phyloP scores from a whole-genome alignment of 2,888 invertebrate genomes.

The Saturnia japonica region DNA sequence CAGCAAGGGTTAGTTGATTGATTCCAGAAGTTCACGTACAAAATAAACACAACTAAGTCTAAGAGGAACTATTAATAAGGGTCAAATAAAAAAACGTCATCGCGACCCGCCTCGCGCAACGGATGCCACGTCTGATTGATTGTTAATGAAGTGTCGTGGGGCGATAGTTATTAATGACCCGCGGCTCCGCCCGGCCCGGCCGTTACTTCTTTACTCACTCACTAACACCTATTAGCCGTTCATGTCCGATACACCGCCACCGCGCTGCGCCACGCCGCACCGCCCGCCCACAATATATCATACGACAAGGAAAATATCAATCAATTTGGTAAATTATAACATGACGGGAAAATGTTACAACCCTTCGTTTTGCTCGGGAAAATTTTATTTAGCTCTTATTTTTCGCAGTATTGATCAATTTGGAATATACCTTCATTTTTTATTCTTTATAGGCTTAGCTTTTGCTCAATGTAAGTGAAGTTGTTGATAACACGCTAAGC shows the following conservation, averaged over 20 bases:
- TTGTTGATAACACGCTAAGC: no score
- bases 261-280: constrained; percentile 26
- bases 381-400: constrained; percentile 1
- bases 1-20: background rate
- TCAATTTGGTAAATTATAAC: constrained; percentile 73
- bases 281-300: constrained; percentile 62
- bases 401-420: background rate
- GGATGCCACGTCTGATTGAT: constrained; percentile 73
- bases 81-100: constrained; percentile 27
- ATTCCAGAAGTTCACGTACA: background rate
- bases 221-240: constrained; percentile 73
- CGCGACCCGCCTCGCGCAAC: constrained; percentile 53
- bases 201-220: constrained; percentile 69
- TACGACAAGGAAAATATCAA: constrained; percentile 65
- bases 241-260: constrained; percentile 58
- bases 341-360: constrained; percentile 50
- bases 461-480: no score
- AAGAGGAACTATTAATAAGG: constrained; percentile 6
- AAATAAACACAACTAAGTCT: background rate
- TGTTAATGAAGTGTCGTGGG: constrained; percentile 75
- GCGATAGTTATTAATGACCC: constrained; percentile 78
- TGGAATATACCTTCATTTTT: no score
- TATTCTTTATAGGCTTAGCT: no score
- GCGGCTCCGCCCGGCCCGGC: constrained; percentile 58
- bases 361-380: constrained; percentile 44